Evolutionary conservation across 2,113 vertebrate genomes (phyloP).

Genomic region (Microcebus jonahi): DNA sequence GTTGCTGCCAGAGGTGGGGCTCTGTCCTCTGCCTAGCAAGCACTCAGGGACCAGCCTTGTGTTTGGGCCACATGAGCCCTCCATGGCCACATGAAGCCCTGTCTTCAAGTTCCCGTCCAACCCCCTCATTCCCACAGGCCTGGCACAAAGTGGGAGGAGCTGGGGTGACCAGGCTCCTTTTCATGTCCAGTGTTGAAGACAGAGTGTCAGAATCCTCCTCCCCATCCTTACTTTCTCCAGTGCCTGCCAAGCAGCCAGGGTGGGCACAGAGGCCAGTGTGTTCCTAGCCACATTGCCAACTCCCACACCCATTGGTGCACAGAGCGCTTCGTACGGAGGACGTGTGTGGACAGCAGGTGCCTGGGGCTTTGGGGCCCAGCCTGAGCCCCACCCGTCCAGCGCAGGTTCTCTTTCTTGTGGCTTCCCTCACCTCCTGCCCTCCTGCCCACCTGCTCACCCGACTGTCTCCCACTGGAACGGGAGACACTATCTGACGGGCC

Average conservation of each 20-base stretch:
- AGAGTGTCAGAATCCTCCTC: not conserved
- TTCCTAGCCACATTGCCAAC: not conserved
- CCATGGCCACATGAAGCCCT: accelerated
- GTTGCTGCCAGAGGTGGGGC: not conserved
- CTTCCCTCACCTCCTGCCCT: not conserved
- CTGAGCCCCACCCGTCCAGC: not conserved
- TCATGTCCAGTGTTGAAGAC: not conserved
- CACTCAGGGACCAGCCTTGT: not conserved
- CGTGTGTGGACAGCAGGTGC: not conserved
- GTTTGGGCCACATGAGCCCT: accelerated
- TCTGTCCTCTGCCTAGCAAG: not conserved
- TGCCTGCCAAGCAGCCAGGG: not conserved
- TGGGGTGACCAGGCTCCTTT: not conserved
- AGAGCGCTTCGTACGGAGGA: not conserved
- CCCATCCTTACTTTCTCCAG: not conserved
- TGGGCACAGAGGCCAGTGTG: not conserved
- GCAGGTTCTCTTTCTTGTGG: not conserved
- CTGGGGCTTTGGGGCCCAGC: not conserved
- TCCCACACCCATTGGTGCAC: not conserved
- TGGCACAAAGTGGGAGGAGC: no score
- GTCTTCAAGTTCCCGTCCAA: not conserved
- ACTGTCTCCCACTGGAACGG: not conserved
- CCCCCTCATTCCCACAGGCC: not conserved
- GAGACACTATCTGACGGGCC: not conserved
- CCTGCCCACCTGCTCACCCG: not conserved